A percentile compares a stretch with the other conserved stretches of the same genome.
phyloP scores from a whole-genome alignment of 2,888 invertebrate species.

The Folsomia manolachei region DNA sequence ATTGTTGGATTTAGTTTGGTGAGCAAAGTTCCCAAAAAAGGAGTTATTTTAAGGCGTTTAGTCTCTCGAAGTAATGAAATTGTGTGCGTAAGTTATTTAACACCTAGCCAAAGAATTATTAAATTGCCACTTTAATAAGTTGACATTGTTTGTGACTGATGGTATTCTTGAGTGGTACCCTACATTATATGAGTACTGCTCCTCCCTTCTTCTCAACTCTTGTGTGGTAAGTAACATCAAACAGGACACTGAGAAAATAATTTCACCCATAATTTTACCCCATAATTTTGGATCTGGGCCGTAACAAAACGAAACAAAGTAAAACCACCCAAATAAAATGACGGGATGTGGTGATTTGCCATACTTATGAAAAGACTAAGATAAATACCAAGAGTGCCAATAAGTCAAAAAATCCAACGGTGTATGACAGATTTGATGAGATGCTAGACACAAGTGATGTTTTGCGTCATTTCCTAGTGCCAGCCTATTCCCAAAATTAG shows the following conservation, averaged over 20 bases:
- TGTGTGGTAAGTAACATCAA: not conserved
- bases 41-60: not conserved
- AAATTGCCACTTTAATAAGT: not conserved
- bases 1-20: too few species aligned
- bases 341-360: not conserved
- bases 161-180: not conserved
- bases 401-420: not conserved
- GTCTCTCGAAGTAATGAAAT: not conserved
- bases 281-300: too few species aligned
- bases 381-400: too few species aligned
- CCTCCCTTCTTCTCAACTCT: not conserved
- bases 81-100: not conserved
- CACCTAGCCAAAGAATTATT: not conserved
- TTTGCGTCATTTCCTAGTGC: too few species aligned
- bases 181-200: not conserved
- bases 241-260: not conserved
- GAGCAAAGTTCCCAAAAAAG: not conserved
- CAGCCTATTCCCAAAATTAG: not conserved
- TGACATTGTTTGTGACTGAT: not conserved
- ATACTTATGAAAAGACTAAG: too few species aligned
- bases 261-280: not conserved
- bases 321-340: not conserved
- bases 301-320: not conserved
- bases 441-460: too few species aligned
- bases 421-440: not conserved